Base-by-base conservation (phyloP, 2,888 invertebrate genomes). In the Druceiella hillmani region DNA sequence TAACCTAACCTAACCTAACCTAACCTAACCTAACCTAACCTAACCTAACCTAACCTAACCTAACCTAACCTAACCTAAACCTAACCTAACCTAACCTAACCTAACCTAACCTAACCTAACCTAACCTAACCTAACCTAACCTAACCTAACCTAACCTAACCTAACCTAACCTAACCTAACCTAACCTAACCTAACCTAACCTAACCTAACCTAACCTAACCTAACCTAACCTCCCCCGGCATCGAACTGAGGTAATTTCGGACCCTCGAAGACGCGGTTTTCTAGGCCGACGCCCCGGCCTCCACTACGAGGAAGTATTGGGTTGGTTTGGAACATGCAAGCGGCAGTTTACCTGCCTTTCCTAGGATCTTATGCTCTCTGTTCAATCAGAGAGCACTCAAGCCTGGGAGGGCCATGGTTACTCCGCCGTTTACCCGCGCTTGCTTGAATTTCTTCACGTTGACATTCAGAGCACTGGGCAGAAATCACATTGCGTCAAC, bases 121-220 rank as follows among this genome's bases (percentile, higher is more conserved):
- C 26, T 28, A 28, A 31, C 31, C 31, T 31, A 31, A 31, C 31
- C 31, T 31, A 31, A 31, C 31, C 31, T 31, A 31, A 31, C 31
- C 31, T 31, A 31, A 31, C 31, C 31, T 31, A 31, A 31, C 31
- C 26, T 26, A 26, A 26, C 26, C 31, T 31, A 31, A 31, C 31
- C 31, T 31, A 16, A 16, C 17, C 17, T 31, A 31, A 31, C 31
- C 16, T 16, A 17, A 17, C 17, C 17, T 31, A 16, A 15, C 17
- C 31, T 31, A 31, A 31, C 31, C 31, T 31, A 31, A 31, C 31
- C 31, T 31, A 31, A 31, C 31, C 31, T 31, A 31, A 31, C 31
- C 31, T 31, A 31, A 31, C 31, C 31, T 31, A 31, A 31, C 31
- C 31, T 31, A 31, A 31, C 31, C 31, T 31, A 31, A 31, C 31